Evolutionary conservation across 2,888 invertebrate species (phyloP).

Genomic region (Encarsia formosa): DNA sequence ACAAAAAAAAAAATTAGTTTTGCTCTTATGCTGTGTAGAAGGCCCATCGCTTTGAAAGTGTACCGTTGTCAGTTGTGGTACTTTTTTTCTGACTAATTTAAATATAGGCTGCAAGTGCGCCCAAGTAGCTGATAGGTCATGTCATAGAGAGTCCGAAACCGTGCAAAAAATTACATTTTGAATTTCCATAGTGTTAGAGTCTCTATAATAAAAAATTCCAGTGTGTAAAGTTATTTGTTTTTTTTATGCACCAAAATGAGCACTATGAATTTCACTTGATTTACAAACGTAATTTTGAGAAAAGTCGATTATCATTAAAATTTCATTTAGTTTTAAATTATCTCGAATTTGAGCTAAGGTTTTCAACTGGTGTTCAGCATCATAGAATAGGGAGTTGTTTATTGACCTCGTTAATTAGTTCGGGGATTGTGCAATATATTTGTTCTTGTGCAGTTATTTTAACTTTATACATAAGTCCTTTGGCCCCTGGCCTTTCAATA

Average conservation of each 20-base stretch:
- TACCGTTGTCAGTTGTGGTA: neutral
- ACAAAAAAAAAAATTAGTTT: slow-evolving; percentile 2
- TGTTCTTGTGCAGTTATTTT: slow-evolving; percentile 12
- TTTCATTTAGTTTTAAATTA: neutral
- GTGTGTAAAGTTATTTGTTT: slow-evolving; percentile 6
- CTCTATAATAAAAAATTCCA: slow-evolving; percentile 1
- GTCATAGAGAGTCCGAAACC: slow-evolving; percentile 7
- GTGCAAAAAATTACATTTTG: slow-evolving; percentile 7
- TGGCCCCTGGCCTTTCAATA: slow-evolving; percentile 8
- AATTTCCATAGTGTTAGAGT: neutral
- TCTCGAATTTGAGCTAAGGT: neutral
- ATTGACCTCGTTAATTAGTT: neutral
- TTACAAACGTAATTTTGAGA: slow-evolving; percentile 9
- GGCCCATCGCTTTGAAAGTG: slow-evolving; percentile 6
- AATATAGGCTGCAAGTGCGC: slow-evolving; percentile 13
- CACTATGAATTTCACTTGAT: neutral
- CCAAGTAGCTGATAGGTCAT: slow-evolving; percentile 15
- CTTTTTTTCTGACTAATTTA: slow-evolving; percentile 5
- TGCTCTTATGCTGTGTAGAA: slow-evolving; percentile 4
- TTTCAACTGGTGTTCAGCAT: slow-evolving; percentile 4
- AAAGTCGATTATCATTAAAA: neutral
- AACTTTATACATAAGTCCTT: slow-evolving; percentile 13
- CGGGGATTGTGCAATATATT: neutral
- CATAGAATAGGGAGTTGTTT: neutral
- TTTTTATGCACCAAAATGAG: slow-evolving; percentile 6